Conservation (phyloP, 2,888 invertebrate species). For the Cosmia pyralina region DNA sequence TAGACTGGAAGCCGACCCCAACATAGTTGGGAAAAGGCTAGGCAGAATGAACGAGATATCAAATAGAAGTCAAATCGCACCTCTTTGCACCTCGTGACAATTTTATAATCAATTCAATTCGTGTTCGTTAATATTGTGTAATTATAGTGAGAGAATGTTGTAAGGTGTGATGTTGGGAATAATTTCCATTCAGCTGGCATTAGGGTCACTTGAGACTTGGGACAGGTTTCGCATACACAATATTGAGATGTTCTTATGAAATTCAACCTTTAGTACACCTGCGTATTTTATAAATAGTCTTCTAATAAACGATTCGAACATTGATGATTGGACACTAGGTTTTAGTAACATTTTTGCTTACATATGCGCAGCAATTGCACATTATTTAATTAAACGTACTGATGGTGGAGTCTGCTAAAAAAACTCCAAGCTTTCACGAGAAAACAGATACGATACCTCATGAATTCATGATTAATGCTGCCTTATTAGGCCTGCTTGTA, state of each 20-base stretch:
- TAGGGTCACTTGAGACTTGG: constrained; percentile 38
- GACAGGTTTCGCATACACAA: constrained; percentile 53
- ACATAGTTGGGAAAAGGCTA: too few species aligned
- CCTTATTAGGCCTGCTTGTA: too few species aligned
- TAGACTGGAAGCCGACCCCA: too few species aligned
- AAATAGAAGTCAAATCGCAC: constrained; percentile 2
- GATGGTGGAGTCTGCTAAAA: background rate
- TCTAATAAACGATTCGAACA: background rate
- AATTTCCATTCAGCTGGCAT: constrained; percentile 55
- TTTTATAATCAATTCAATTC: constrained; percentile 16
- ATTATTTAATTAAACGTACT: background rate
- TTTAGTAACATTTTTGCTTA: background rate
- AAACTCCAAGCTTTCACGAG: background rate
- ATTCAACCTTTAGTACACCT: constrained; percentile 31
- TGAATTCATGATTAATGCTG: background rate
- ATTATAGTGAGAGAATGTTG: constrained; percentile 42
- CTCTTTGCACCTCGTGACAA: background rate
- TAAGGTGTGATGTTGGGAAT: constrained; percentile 43
- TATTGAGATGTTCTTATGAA: constrained; percentile 39
- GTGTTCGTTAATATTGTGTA: constrained; percentile 36
- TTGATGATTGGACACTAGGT: background rate
- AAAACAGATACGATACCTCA: too few species aligned
- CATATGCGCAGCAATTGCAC: background rate
- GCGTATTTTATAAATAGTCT: background rate
- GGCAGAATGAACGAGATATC: too few species aligned